phyloP scores from a whole-genome alignment of 2,888 invertebrate species.

The Limnephilus marmoratus region DNA sequence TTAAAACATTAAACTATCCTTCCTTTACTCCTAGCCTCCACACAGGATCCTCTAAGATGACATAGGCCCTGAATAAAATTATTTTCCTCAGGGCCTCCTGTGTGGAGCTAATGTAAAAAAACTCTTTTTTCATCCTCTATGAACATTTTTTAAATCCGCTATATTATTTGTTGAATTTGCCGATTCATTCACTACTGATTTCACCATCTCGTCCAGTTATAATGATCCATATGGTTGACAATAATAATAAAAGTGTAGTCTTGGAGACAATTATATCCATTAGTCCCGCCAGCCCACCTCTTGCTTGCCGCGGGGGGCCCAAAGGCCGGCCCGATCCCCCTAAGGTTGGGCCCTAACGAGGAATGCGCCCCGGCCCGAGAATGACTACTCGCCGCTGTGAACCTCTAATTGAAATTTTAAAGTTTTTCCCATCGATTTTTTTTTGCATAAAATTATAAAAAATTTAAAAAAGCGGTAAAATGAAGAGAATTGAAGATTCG shows the following conservation, averaged over 20 bases:
- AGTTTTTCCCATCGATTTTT: too few relatives aligned
- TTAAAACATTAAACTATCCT: too few relatives aligned
- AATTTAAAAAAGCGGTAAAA: too few relatives aligned
- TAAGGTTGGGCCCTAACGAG: neutral
- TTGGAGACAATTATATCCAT: neutral
- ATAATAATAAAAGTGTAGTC: neutral
- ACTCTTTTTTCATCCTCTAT: too few relatives aligned
- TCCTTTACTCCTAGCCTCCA: too few relatives aligned
- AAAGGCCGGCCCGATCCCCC: neutral
- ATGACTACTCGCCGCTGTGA: neutral
- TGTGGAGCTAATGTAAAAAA: too few relatives aligned
- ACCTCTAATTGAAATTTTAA: neutral
- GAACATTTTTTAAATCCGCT: neutral
- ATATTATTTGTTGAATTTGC: neutral
- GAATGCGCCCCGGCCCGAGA: neutral
- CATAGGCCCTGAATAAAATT: too few relatives aligned
- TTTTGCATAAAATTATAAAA: too few relatives aligned
- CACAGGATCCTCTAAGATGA: too few relatives aligned
- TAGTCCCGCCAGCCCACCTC: neutral
- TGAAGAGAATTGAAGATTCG: too few relatives aligned
- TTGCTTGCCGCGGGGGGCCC: neutral
- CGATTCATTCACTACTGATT: neutral
- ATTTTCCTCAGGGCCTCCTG: too few relatives aligned
- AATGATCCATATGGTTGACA: neutral
- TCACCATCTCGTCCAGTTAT: neutral